These are phyloP conservation scores for Hafferia zeledoni DNA, from an alignment of 2,797 vertebrate species.

Conservation along the genomic window DNA sequence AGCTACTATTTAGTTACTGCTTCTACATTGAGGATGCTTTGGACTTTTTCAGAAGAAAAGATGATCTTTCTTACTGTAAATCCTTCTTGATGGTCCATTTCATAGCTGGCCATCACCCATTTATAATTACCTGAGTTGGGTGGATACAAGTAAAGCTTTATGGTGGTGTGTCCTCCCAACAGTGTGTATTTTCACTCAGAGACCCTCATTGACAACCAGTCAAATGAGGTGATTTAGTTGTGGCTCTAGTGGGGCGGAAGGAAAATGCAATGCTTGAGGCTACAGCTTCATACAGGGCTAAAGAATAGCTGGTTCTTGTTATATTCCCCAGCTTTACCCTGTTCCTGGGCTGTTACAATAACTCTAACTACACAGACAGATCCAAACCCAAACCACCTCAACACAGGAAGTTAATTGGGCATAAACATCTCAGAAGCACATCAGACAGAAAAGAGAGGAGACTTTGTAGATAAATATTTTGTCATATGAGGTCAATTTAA, in stretches of 20 bases:
- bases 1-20: not conserved
- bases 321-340: not conserved
- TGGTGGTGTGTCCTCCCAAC: not conserved
- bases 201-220: not conserved
- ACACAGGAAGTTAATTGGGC: not conserved
- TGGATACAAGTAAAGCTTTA: not conserved
- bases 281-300: not conserved
- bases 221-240: not conserved
- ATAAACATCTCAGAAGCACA: not conserved
- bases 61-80: not conserved
- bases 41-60: not conserved
- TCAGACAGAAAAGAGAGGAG: not conserved
- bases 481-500: not conserved
- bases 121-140: fast-evolving
- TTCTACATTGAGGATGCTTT: not conserved
- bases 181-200: not conserved
- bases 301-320: not conserved
- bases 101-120: not conserved
- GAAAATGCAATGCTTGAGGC: not conserved
- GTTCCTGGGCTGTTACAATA: not conserved
- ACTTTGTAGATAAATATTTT: not conserved
- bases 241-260: not conserved
- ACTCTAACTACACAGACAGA: fast-evolving
- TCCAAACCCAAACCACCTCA: not conserved
- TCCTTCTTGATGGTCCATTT: not conserved